Evolutionary conservation across 2,888 invertebrate genomes (phyloP).

Genomic region (Zygogramma bicolorata): DNA sequence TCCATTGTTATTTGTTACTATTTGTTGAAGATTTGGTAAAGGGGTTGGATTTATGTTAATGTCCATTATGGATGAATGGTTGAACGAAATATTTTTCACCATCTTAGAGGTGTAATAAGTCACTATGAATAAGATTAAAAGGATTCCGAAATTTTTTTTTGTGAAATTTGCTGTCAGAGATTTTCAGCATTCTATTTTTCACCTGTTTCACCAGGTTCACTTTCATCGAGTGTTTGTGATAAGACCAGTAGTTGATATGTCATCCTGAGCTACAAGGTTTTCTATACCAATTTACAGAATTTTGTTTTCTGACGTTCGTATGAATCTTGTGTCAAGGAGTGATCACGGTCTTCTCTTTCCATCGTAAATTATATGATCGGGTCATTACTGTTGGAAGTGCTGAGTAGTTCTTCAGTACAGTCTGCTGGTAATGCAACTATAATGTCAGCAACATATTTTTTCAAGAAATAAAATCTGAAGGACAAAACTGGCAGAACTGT

Average conservation of each 20-base stretch:
- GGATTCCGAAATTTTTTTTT: neutral
- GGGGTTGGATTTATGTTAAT: neutral
- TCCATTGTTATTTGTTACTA: neutral
- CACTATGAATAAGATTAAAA: neutral
- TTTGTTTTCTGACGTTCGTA: slow-evolving; percentile 20
- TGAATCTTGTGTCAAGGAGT: slow-evolving; percentile 32
- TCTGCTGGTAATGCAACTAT: neutral
- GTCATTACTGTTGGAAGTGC: neutral
- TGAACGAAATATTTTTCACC: no score
- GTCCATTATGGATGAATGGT: neutral
- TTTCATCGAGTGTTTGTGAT: slow-evolving; percentile 24
- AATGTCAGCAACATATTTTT: neutral
- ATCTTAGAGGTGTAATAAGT: neutral
- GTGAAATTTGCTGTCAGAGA: neutral
- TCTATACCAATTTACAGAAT: slow-evolving; percentile 37
- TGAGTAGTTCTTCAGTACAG: neutral
- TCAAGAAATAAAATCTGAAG: neutral
- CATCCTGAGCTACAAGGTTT: slow-evolving; percentile 36
- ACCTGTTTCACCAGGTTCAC: slow-evolving; percentile 17
- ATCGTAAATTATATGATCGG: neutral
- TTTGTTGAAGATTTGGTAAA: neutral
- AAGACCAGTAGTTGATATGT: slow-evolving; percentile 31
- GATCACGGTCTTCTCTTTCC: neutral
- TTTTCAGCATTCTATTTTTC: slow-evolving; percentile 11
- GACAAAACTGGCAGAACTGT: neutral